Evolutionary conservation across 2,113 vertebrate genomes (phyloP).

Genomic region (Motacilla tschutschensis): DNA sequence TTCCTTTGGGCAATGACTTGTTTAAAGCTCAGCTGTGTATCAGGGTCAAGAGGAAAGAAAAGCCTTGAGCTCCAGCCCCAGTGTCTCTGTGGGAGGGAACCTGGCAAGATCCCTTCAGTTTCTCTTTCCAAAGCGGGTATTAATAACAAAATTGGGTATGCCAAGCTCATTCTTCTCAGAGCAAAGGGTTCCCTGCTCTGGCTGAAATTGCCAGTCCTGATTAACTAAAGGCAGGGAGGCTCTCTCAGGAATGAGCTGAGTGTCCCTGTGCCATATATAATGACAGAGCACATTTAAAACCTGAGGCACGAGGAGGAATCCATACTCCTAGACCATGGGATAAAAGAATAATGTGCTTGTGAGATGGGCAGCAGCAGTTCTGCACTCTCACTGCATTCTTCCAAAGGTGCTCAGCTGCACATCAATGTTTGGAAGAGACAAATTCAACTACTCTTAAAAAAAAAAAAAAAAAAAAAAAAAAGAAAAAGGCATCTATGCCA

Average conservation of each 20-base stretch:
- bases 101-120: background rate
- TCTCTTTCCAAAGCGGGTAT: background rate
- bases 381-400: background rate
- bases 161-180: background rate
- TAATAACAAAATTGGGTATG: background rate
- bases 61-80: background rate
- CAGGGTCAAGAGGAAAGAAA: background rate
- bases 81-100: background rate
- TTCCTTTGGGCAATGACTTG: background rate
- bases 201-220: background rate
- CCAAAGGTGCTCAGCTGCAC: background rate
- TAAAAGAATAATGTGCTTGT: background rate
- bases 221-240: background rate
- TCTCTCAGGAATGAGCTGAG: background rate
- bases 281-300: background rate
- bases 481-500: too few species aligned
- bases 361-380: background rate
- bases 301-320: background rate
- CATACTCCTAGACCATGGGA: background rate
- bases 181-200: background rate
- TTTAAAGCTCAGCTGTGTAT: background rate
- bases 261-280: background rate
- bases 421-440: background rate
- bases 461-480: too few species aligned
- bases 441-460: too few species aligned